A percentile compares a stretch with the other conserved stretches of the same genome.
phyloP scores from a whole-genome alignment of 2,113 vertebrate species.

The Mixornis gularis region DNA sequence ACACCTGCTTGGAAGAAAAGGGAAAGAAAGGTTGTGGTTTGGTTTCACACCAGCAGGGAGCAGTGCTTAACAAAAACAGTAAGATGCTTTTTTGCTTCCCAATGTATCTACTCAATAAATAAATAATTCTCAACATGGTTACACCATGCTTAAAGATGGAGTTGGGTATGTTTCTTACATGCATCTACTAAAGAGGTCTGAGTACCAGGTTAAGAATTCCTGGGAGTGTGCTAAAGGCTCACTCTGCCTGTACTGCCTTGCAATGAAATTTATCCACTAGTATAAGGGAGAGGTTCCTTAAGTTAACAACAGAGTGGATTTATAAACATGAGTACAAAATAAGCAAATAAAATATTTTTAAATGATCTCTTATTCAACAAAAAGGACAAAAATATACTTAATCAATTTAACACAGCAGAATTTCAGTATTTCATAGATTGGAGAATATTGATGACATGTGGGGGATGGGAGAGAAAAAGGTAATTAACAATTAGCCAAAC shows the following conservation, averaged over 20 bases:
- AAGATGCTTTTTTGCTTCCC: neutral
- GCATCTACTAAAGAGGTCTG: neutral
- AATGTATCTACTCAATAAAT: neutral
- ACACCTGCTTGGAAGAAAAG: neutral
- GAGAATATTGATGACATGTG: neutral
- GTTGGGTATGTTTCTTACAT: neutral
- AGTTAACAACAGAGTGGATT: neutral
- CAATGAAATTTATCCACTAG: neutral
- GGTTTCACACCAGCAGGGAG: conserved; percentile 23
- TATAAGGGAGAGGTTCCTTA: neutral
- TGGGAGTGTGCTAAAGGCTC: neutral
- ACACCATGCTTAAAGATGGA: rapidly evolving
- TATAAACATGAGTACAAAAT: neutral
- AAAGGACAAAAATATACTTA: neutral
- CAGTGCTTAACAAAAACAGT: neutral
- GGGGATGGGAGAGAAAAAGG: neutral
- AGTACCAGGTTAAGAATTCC: neutral
- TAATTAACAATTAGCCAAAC: neutral
- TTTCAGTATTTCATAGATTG: neutral
- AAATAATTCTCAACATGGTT: neutral
- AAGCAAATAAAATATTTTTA: neutral
- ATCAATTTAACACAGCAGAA: neutral
- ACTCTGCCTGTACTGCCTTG: neutral
- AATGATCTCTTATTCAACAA: neutral
- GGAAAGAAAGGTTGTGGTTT: neutral